Base-by-base conservation (phyloP, 2,797 vertebrate genomes). In the Ara ararauna region DNA sequence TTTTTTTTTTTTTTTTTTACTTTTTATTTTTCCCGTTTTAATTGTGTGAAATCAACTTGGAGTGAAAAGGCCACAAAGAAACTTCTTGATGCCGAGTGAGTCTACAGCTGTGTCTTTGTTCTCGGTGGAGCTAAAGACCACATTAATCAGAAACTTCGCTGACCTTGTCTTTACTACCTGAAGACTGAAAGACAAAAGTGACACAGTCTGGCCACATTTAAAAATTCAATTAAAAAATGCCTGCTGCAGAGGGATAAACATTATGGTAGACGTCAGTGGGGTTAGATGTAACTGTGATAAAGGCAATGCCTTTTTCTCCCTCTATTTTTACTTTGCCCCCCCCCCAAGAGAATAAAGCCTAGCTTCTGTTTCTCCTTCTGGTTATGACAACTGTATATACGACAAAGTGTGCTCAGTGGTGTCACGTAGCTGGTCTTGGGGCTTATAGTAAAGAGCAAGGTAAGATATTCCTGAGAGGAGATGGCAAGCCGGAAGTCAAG, bases 151-250 rank as follows among this genome's bases (percentile, higher is more conserved):
- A 91, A 97, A 91, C 87, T 95, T 95, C 76, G 78, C 80, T 96
- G 93, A 97, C 78, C 88, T 95, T 93, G 34, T 89, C 94, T 97
- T 98, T 97, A 94, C 93, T 97, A 92, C 81, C 85, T 93, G 80
- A 96, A 96, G 90, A 93, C 85, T 90, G 94, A 87, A 94, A 96
- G 79, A 92, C 93, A 97, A 96, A 95, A 96, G 94, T 20, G 15
- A 90, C 93, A 71, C 45, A 84, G 80, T 86, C 79, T 92, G 66
- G 94, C 77, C 73, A 80, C 67, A 93, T 96, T 90, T 94, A 96
- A 97, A 96, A 97, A 94, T 91, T 93, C 85, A 95, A 94, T 97
- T 96, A 84, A 95, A 96, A 94, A 93, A 93, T 34, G 67, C 77
- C 83, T 94, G 79, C 92, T 91, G 79, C 84, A 87, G 45, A 70